A percentile compares a stretch with the other conserved stretches of the same genome.
Conservation (phyloP, 2,797 vertebrate genomes). For the Sebastes trivittatus region DNA sequence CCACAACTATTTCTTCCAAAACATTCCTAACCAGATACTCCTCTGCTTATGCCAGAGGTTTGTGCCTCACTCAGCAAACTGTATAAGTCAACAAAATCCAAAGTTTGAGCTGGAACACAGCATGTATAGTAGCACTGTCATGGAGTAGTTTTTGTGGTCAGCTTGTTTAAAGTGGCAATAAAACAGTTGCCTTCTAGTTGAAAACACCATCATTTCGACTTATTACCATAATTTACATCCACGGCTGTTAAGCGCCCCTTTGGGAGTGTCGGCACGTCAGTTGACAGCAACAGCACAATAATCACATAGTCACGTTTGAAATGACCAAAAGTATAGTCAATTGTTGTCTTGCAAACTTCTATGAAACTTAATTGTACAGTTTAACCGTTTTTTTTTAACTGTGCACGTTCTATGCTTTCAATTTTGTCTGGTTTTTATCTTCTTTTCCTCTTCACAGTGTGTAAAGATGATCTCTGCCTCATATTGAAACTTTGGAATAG, state of each 20-base stretch:
- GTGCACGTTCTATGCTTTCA: not conserved
- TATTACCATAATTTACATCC: constrained; percentile 44
- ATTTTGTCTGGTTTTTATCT: not conserved
- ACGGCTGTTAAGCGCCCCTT: not conserved
- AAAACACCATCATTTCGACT: constrained; percentile 39
- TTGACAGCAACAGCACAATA: not conserved
- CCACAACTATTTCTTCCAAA: constrained; percentile 73
- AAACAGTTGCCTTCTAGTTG: constrained; percentile 31
- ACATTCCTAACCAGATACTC: constrained; percentile 68
- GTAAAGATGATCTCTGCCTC: not conserved
- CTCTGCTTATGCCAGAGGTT: constrained; percentile 57
- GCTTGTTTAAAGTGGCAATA: constrained; percentile 59
- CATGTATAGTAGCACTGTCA: constrained; percentile 35
- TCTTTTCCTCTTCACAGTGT: not conserved
- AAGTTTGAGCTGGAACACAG: constrained; percentile 46
- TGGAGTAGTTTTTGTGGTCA: constrained; percentile 42
- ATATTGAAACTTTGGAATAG: not conserved
- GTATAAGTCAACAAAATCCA: constrained; percentile 62
- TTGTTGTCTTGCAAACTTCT: not conserved
- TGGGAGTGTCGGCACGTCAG: not conserved
- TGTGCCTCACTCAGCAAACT: constrained; percentile 68
- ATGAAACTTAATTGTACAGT: not conserved
- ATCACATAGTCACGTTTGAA: not conserved
- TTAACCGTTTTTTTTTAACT: not conserved
- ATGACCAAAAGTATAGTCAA: not conserved